Base-by-base conservation (phyloP, 1,140 invertebrate species). In the Calliphora vicina region DNA sequence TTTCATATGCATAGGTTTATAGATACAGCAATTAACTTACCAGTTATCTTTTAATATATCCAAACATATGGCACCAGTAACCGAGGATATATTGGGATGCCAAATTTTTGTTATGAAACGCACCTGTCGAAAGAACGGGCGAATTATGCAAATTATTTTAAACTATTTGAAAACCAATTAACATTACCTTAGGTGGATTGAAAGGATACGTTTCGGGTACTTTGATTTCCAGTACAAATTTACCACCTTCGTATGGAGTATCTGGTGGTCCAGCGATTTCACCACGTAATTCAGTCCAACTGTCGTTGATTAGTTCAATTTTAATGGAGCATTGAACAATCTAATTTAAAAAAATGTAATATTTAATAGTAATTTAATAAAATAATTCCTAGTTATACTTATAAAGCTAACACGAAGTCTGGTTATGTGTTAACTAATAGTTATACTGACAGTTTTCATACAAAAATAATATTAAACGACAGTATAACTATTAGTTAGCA, bases 1-100 rank as follows among this genome's bases (percentile, higher is more conserved):
- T n/a, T n/a, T n/a, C n/a, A n/a, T n/a, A n/a, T n/a, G n/a, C n/a
- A n/a, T n/a, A n/a, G n/a, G n/a, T n/a, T n/a, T n/a, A n/a, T n/a
- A n/a, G n/a, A n/a, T n/a, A n/a, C n/a, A n/a, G n/a, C n/a, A n/a
- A n/a, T n/a, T 84, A 80, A 87, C 88, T 87, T 91, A 96, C 96
- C 99, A 99, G 91, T 99, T 98, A 91, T 99, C 98, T 93, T 99
- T 99, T 20, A 99, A 92, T 88, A 99, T 99, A 91, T 99, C 99
- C 90, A 99, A 93, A 92, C 99, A 99, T 89, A 99, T 99, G 57
- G 97, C 98, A 82, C 99, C 99, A 35, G 99, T 99, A 6, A 99
- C 98, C 25, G 98, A 99, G 81, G 97, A 99, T 86, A 99, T 99
- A 92, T 99, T 99, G 76, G 99, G 99, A 93, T 99, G 99, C 99